phyloP scores from a whole-genome alignment of 2,888 invertebrate genomes.

The Tryphoninae sp. region DNA sequence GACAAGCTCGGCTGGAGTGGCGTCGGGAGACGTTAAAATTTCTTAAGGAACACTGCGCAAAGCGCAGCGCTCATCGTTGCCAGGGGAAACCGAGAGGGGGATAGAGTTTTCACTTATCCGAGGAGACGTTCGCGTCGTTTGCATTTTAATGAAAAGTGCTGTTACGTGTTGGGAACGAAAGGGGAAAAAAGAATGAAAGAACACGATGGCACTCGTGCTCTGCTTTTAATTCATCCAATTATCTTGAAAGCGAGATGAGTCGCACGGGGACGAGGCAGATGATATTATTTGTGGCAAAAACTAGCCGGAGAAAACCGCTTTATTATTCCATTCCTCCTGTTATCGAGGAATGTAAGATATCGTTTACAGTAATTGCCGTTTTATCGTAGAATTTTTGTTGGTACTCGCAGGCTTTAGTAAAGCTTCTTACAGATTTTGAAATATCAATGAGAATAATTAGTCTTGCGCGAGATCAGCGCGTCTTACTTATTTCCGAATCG shows the following conservation, averaged over 20 bases:
- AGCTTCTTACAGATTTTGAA: not conserved
- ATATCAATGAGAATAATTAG: not conserved
- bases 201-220: slow-evolving; percentile 21
- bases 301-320: not conserved
- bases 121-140: slow-evolving; percentile 51
- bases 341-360: not conserved
- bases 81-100: not conserved
- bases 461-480: too few species aligned
- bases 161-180: slow-evolving; percentile 37
- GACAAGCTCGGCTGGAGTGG: slow-evolving; percentile 16
- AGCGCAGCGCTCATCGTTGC: slow-evolving; percentile 1
- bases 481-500: too few species aligned
- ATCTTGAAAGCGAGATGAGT: slow-evolving; percentile 47
- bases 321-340: not conserved
- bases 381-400: not conserved
- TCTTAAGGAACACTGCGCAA: slow-evolving; percentile 43
- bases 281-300: slow-evolving; percentile 15
- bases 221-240: slow-evolving; percentile 54
- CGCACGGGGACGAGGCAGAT: slow-evolving; percentile 20
- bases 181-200: slow-evolving; percentile 1
- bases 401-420: not conserved
- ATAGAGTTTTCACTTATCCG: slow-evolving; percentile 57
- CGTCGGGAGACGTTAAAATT: slow-evolving; percentile 40
- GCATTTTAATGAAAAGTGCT: slow-evolving; percentile 63
- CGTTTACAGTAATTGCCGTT: not conserved